Percentiles rank a stretch among this genome's conserved stretches.
Evolutionary conservation across 2,888 invertebrate genomes (phyloP).

Genomic region (Tupiocoris notatus): DNA sequence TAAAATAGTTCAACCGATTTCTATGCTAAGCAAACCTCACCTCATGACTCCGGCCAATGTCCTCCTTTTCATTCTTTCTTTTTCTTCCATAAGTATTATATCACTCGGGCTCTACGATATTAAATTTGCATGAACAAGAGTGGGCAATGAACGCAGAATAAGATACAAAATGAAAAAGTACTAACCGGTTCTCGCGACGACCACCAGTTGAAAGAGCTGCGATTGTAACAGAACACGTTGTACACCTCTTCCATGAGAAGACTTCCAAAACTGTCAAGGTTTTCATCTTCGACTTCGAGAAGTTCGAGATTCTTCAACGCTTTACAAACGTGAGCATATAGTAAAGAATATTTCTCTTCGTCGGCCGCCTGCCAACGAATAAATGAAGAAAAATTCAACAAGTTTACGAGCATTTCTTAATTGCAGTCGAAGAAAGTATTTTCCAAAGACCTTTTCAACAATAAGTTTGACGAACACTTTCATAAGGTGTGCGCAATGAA

Average conservation of each 20-base stretch:
- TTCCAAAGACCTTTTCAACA: conserved; percentile 41
- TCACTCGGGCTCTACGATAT: too few relatives aligned
- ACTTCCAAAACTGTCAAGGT: conserved; percentile 34
- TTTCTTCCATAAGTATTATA: too few relatives aligned
- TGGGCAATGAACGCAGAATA: too few relatives aligned
- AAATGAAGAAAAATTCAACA: not conserved
- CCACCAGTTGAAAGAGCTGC: conserved; percentile 44
- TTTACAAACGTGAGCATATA: conserved; percentile 44
- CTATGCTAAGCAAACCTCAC: conserved; percentile 15
- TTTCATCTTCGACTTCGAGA: conserved; percentile 41
- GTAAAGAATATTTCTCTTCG: conserved; percentile 36
- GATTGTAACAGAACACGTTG: conserved; percentile 41
- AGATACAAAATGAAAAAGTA: not conserved
- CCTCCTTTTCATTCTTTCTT: conserved; percentile 41
- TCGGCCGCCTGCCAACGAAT: conserved; percentile 40
- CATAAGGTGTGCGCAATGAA: conserved; percentile 37
- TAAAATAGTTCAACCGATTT: not conserved
- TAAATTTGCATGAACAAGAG: too few relatives aligned
- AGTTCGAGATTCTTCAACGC: conserved; percentile 42
- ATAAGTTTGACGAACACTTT: conserved; percentile 43
- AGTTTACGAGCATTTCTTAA: not conserved
- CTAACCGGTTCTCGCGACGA: conserved; percentile 32
- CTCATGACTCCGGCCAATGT: conserved; percentile 41
- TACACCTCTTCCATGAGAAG: conserved; percentile 42
- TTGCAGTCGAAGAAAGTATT: not conserved